Evolutionary conservation across 2,113 vertebrate species (phyloP).

Genomic region (Rhinolophus ferrumequinum): DNA sequence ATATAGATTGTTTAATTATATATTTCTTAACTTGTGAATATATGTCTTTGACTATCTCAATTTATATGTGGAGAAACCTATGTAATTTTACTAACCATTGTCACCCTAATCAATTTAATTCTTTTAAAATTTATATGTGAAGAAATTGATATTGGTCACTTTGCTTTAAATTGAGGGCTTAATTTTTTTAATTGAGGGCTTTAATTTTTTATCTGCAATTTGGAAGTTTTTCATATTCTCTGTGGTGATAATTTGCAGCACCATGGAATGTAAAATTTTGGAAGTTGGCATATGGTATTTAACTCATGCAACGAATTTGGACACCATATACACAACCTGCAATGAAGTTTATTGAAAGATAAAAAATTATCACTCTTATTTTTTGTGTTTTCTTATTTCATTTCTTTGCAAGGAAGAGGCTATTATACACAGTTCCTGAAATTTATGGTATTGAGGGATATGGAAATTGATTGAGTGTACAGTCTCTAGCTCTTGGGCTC

Average conservation of each 20-base stretch:
- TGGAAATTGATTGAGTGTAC: neutral
- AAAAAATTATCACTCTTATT: neutral
- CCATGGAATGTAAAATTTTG: neutral
- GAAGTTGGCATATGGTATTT: neutral
- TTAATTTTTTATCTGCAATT: neutral
- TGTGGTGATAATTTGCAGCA: neutral
- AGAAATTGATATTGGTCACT: neutral
- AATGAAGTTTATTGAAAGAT: slow-evolving; percentile 17
- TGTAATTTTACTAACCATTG: neutral
- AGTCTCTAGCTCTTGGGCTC: neutral
- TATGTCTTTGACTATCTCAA: slow-evolving; percentile 1
- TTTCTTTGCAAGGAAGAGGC: neutral
- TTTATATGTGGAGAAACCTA: slow-evolving; percentile 19
- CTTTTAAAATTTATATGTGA: neutral
- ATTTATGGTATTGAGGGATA: neutral
- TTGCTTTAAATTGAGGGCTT: neutral
- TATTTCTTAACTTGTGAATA: neutral
- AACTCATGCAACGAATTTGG: neutral
- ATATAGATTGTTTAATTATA: neutral
- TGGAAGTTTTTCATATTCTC: slow-evolving; percentile 13
- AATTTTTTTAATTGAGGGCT: neutral
- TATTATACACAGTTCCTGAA: neutral
- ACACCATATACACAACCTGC: neutral
- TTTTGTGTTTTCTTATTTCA: neutral
- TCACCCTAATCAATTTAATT: too few species aligned